These are phyloP conservation scores for Platycheirus rosarum DNA, from an alignment of 2,888 invertebrate species.

Conservation along the genomic window DNA sequence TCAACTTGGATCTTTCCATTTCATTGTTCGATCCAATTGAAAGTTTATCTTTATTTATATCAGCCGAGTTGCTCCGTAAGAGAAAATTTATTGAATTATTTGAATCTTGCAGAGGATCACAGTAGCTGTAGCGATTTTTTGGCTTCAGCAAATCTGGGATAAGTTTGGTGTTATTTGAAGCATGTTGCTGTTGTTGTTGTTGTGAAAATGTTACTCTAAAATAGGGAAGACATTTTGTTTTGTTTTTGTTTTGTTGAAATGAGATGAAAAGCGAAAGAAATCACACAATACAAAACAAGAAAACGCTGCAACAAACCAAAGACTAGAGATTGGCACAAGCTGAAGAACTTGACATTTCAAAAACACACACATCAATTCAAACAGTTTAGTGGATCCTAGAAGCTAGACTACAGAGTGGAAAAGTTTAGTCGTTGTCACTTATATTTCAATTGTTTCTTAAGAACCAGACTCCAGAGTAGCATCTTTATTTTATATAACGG, in stretches of 20 bases:
- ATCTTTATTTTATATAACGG: too few species aligned
- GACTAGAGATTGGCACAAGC: conserved; percentile 67
- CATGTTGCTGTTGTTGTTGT: conserved; percentile 68
- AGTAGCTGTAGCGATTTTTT: conserved; percentile 79
- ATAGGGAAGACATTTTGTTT: conserved; percentile 5
- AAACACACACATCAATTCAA: conserved; percentile 20
- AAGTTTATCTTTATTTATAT: conserved; percentile 76
- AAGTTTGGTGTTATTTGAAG: conserved; percentile 74
- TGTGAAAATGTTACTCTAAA: conserved; percentile 72
- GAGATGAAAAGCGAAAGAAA: conserved; percentile 37
- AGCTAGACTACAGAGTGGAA: too few species aligned
- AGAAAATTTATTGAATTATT: conserved; percentile 75
- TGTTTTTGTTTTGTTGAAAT: conserved; percentile 3
- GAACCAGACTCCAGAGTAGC: too few species aligned
- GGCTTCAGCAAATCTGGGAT: conserved; percentile 76
- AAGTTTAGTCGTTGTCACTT: too few species aligned
- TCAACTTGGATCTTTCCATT: conserved; percentile 79
- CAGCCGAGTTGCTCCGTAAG: conserved; percentile 77
- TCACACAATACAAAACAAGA: conserved; percentile 56
- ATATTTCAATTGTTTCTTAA: too few species aligned
- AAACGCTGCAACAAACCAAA: conserved; percentile 49
- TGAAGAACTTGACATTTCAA: conserved; percentile 32
- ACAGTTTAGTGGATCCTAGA: background rate
- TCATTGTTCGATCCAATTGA: conserved; percentile 72
- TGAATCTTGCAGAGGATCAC: conserved; percentile 75